These are phyloP conservation scores for Calephelis virginiensis DNA, from an alignment of 1,140 invertebrate species.

Conservation along the genomic window DNA sequence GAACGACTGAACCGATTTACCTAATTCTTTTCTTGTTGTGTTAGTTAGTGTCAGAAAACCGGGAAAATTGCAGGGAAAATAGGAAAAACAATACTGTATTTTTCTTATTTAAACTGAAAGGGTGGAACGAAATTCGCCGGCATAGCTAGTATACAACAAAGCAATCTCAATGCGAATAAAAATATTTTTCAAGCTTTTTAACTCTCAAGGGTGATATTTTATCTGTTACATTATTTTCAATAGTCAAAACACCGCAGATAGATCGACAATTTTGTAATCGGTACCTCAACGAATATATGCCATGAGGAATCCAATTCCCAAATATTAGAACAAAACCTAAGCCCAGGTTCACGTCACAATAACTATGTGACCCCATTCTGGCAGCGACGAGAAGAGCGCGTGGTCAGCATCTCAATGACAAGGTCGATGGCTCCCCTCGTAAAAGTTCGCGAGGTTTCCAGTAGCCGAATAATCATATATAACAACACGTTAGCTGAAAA, in stretches of 20 bases:
- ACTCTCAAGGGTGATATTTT: too few species aligned
- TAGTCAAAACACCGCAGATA: background rate
- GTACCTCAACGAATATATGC: slow-evolving; percentile 6
- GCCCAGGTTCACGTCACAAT: slow-evolving; percentile 36
- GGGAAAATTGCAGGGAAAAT: too few species aligned
- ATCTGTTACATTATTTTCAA: too few species aligned
- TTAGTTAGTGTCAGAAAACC: too few species aligned
- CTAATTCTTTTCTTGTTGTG: too few species aligned
- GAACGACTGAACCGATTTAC: too few species aligned
- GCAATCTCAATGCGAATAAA: too few species aligned
- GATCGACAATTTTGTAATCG: background rate
- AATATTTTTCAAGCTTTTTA: too few species aligned
- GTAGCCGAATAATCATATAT: background rate
- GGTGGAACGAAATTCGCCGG: too few species aligned
- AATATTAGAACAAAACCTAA: slow-evolving; percentile 4
- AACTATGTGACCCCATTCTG: slow-evolving; percentile 50
- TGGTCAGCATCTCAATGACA: slow-evolving; percentile 49
- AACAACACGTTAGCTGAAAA: background rate
- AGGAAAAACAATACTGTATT: too few species aligned
- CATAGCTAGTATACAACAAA: too few species aligned
- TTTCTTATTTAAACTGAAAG: too few species aligned
- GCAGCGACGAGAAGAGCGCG: slow-evolving; percentile 44
- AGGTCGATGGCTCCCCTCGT: slow-evolving; percentile 42
- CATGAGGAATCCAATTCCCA: background rate
- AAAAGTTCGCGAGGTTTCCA: slow-evolving; percentile 7